phyloP scores from a whole-genome alignment of 64 coral and sea anemone species.

The Stylophora pistillata region DNA sequence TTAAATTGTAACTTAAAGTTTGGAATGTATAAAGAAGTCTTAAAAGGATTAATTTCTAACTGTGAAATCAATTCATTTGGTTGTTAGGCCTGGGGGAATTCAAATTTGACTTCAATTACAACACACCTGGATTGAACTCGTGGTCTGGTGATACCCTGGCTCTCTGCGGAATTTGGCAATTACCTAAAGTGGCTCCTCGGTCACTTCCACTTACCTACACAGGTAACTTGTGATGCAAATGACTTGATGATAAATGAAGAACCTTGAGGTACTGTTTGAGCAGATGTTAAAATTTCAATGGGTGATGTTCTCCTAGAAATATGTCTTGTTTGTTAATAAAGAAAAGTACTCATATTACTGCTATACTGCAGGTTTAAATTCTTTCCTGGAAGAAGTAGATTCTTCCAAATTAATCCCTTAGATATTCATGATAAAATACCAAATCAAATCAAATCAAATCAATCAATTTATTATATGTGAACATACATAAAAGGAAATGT shows the following conservation, averaged over 20 bases:
- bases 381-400: no score
- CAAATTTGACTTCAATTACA: constrained; percentile 97
- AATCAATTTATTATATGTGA: no score
- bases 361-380: no score
- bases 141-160: constrained; percentile 86
- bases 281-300: no score
- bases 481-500: background rate
- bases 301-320: no score
- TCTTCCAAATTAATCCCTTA: no score
- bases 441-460: background rate
- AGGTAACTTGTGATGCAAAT: background rate
- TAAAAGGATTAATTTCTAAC: background rate
- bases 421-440: background rate
- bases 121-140: constrained; percentile 83
- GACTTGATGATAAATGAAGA: no score
- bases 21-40: background rate
- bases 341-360: no score
- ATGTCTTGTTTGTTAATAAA: no score
- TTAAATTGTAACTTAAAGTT: no score
- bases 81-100: constrained; percentile 85
- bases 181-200: constrained; percentile 53
- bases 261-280: no score
- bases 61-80: background rate
- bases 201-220: background rate
- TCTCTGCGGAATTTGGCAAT: constrained; percentile 86